Conservation (phyloP, 2,888 invertebrate species). For the Diarsia brunnea region DNA sequence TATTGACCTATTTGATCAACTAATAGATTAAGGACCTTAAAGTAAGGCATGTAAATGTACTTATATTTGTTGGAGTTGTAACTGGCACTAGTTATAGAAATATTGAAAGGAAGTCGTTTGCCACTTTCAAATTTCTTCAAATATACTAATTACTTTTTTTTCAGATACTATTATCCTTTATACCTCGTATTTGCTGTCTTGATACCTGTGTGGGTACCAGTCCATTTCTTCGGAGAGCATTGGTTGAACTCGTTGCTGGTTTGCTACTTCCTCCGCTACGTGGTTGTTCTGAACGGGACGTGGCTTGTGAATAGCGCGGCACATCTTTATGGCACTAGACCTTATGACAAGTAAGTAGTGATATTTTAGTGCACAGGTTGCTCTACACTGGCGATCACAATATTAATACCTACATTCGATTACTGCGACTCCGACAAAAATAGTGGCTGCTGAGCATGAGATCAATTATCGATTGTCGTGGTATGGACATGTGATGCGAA, state of each 20-base stretch:
- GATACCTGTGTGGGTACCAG: conserved; percentile 92
- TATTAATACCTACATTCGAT: not conserved
- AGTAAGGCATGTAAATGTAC: not conserved
- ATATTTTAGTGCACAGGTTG: not conserved
- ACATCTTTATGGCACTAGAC: conserved; percentile 94
- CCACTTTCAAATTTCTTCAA: too few species aligned
- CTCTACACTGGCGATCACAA: not conserved
- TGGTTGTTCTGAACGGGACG: conserved; percentile 92
- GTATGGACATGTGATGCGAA: too few species aligned
- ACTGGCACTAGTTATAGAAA: too few species aligned
- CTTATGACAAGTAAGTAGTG: conserved; percentile 93
- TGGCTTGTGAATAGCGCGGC: conserved; percentile 96
- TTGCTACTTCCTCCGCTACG: conserved; percentile 92
- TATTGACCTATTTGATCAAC: not conserved
- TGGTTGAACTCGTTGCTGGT: conserved; percentile 91
- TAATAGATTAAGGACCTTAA: not conserved
- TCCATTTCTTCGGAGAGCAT: conserved; percentile 93
- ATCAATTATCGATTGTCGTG: too few species aligned
- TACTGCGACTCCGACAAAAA: too few species aligned
- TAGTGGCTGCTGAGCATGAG: too few species aligned
- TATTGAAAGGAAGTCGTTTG: too few species aligned
- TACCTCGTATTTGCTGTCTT: conserved; percentile 91
- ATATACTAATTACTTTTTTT: conserved; percentile 68
- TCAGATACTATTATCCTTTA: conserved; percentile 92
- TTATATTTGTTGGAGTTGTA: too few species aligned